Evolutionary conservation across 2,797 vertebrate genomes (phyloP).

Genomic region (Phataginus tetradactyla): DNA sequence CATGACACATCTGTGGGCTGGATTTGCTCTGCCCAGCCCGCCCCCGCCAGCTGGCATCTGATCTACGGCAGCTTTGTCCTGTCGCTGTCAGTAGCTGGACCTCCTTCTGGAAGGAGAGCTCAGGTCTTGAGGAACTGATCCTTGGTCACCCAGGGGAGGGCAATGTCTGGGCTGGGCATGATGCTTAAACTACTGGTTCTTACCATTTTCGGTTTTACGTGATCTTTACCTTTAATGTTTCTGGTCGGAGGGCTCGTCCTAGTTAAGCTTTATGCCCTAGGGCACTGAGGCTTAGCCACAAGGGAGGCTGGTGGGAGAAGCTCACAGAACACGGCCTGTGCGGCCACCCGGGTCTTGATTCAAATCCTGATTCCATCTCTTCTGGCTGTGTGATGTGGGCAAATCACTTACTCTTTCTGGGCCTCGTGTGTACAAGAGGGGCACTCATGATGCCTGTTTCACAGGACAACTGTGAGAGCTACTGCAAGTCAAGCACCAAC

Average conservation of each 20-base stretch:
- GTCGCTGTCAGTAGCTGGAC: not conserved
- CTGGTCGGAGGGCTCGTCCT: not conserved
- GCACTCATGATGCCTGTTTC: not conserved
- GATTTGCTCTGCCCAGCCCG: not conserved
- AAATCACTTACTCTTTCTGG: not conserved
- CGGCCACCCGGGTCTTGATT: not conserved
- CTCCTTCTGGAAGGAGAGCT: not conserved
- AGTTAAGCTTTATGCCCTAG: not conserved
- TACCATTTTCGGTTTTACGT: not conserved
- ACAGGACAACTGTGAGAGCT: not conserved
- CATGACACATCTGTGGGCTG: too few relatives aligned
- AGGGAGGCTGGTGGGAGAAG: not conserved
- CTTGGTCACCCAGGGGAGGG: not conserved
- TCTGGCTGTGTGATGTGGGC: not conserved
- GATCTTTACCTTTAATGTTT: not conserved
- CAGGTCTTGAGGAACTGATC: not conserved
- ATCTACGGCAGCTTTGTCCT: not conserved
- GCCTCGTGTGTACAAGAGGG: not conserved
- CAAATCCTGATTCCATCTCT: not conserved
- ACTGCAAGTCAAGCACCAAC: not conserved
- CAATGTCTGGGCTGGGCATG: not conserved
- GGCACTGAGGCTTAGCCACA: not conserved
- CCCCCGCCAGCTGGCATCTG: not conserved
- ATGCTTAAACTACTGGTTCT: not conserved
- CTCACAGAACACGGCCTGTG: not conserved